Conservation (phyloP, 2,113 vertebrate species). For the Apteryx mantelli region DNA sequence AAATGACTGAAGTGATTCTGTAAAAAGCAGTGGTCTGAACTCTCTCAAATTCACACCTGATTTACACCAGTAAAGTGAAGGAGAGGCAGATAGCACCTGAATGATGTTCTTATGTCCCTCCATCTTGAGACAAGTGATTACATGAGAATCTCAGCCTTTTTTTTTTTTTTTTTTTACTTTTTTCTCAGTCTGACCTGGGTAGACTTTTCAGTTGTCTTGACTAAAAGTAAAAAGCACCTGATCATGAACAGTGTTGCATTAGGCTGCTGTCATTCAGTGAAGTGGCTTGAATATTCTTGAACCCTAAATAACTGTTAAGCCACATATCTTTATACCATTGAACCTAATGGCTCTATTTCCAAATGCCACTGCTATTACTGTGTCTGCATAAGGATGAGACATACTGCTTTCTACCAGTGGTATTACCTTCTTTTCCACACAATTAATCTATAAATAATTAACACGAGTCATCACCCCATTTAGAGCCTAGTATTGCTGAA, state of each 20-base stretch:
- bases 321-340: neutral
- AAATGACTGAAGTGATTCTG: neutral
- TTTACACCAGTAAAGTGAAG: neutral
- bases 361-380: neutral
- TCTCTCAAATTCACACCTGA: neutral
- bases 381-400: neutral
- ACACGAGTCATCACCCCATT: neutral
- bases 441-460: constrained; percentile 31
- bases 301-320: neutral
- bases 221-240: neutral
- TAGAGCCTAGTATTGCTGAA: neutral
- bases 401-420: neutral
- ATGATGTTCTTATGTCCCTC: neutral
- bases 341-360: neutral
- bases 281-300: neutral
- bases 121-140: neutral
- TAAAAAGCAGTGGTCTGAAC: neutral
- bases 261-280: neutral
- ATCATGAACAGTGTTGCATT: neutral
- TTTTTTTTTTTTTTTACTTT: neutral
- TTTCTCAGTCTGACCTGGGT: neutral
- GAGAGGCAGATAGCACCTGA: neutral
- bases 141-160: neutral
- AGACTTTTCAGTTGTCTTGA: neutral
- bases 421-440: neutral